These are phyloP conservation scores for Mnemiopsis leidyi DNA, from an alignment of 37 sponge, comb jelly and placozoan species.

Conservation along the genomic window DNA sequence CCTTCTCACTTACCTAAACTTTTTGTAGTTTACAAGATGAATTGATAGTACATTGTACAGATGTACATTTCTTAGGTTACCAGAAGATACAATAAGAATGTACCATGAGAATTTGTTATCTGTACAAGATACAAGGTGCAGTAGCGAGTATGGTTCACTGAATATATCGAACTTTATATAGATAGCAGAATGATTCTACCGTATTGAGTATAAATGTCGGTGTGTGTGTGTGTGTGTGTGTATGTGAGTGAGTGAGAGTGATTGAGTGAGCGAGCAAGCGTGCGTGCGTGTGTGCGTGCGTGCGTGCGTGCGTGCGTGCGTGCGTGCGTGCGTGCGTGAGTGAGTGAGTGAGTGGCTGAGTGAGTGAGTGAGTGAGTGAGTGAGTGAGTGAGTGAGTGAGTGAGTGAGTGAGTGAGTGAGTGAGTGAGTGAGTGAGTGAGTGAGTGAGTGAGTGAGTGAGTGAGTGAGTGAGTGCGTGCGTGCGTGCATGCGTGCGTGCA, in stretches of 20 bases:
- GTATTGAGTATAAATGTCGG: not conserved
- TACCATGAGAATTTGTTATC: not conserved
- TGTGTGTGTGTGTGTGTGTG: slow-evolving; percentile 72
- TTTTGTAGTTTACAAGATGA: too few species aligned
- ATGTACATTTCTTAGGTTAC: too few species aligned
- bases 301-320: slow-evolving; percentile 58
- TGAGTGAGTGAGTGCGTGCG: slow-evolving; percentile 66
- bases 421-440: slow-evolving; percentile 69
- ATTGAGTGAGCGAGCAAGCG: slow-evolving; percentile 45
- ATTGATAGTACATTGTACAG: too few species aligned
- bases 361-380: slow-evolving; percentile 67
- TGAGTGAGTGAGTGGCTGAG: slow-evolving; percentile 68
- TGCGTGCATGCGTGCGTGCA: too few species aligned
- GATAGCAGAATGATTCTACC: not conserved
- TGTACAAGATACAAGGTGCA: not conserved
- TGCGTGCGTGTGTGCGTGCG: slow-evolving; percentile 12
- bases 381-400: slow-evolving; percentile 66
- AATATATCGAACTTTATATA: too few species aligned
- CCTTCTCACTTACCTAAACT: too few species aligned
- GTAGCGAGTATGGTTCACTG: not conserved
- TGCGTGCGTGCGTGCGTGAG: slow-evolving; percentile 61
- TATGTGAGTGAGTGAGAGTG: slow-evolving; percentile 66
- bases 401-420: slow-evolving; percentile 52
- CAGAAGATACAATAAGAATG: too few species aligned
- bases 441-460: slow-evolving; percentile 68